phyloP scores from a whole-genome alignment of 2,797 vertebrate genomes.

The Carapus acus region DNA sequence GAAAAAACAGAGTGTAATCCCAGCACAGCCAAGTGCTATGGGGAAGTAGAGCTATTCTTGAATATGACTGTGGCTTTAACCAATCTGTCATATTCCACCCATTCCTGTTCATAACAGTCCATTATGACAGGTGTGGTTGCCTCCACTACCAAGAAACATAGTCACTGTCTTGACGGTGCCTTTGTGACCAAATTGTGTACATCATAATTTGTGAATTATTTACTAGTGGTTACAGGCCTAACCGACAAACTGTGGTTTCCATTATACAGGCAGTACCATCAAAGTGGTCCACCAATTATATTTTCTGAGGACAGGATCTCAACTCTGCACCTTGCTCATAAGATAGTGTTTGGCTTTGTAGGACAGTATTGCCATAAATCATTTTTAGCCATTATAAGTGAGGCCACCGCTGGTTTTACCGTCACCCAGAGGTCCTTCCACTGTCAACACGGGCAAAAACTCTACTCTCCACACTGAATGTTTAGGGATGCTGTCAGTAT shows the following conservation, averaged over 20 bases:
- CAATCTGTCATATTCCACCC: constrained; percentile 26
- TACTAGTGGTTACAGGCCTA: too few relatives aligned
- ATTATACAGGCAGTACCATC: constrained; percentile 9
- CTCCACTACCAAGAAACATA: constrained; percentile 18
- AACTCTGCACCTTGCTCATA: constrained; percentile 12
- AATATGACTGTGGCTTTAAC: constrained; percentile 29
- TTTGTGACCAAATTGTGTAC: not conserved
- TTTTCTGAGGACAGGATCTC: constrained; percentile 7
- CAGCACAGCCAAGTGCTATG: constrained; percentile 16
- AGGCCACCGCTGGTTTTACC: constrained; percentile 34
- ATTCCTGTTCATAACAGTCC: constrained; percentile 11
- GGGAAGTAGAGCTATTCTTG: constrained; percentile 31
- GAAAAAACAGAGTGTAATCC: constrained; percentile 35
- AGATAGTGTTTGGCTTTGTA: constrained; percentile 29
- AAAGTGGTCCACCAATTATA: not conserved
- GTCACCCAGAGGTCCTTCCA: constrained; percentile 24
- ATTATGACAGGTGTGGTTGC: constrained; percentile 4
- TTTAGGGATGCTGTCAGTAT: constrained; percentile 57
- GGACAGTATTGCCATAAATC: constrained; percentile 38
- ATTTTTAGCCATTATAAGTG: constrained; percentile 34
- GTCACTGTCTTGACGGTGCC: not conserved
- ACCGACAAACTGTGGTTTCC: not conserved
- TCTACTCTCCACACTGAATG: constrained; percentile 31
- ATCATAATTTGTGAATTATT: too few relatives aligned
- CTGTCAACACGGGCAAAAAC: constrained; percentile 34